These are phyloP conservation scores for Lasioglossum leucozonium DNA, from an alignment of 2,888 invertebrate species.

Conservation along the genomic window DNA sequence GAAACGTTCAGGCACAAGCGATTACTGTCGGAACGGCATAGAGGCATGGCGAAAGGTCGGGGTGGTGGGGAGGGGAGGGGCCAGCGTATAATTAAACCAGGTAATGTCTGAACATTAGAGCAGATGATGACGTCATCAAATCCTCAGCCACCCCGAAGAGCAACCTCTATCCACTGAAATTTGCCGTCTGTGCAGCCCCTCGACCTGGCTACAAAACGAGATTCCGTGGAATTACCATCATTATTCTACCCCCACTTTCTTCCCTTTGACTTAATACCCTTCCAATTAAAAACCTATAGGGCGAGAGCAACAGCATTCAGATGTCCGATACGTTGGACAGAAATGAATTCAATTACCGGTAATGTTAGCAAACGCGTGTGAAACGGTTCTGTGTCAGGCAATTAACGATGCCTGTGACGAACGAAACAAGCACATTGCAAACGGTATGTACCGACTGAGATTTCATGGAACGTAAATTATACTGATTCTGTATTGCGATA, in stretches of 20 bases:
- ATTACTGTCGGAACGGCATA: conserved; percentile 59
- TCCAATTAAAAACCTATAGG: conserved; percentile 66
- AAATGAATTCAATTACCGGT: neutral
- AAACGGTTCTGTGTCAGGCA: neutral
- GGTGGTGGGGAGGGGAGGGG: conserved; percentile 44
- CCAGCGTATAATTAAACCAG: conserved; percentile 77
- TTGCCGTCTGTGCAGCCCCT: conserved; percentile 65
- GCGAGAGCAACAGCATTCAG: conserved; percentile 56
- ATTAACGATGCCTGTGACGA: neutral
- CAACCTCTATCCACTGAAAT: conserved; percentile 60
- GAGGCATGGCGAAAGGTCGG: conserved; percentile 56
- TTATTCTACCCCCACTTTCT: conserved; percentile 63
- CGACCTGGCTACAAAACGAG: conserved; percentile 53
- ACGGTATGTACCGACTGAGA: no score
- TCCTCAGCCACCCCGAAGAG: conserved; percentile 54
- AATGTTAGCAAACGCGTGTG: neutral
- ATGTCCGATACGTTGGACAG: conserved; percentile 15
- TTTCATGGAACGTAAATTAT: no score
- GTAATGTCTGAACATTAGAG: conserved; percentile 78
- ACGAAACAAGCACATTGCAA: neutral
- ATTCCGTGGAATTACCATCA: conserved; percentile 72
- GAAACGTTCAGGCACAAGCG: conserved; percentile 54
- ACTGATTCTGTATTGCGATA: no score
- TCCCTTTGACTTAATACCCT: conserved; percentile 55
- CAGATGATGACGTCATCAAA: conserved; percentile 80